Evolutionary conservation across 1,140 invertebrate species (phyloP), one percentile per base, ranked within the genome.

Genomic region (Hyles euphorbiae): DNA sequence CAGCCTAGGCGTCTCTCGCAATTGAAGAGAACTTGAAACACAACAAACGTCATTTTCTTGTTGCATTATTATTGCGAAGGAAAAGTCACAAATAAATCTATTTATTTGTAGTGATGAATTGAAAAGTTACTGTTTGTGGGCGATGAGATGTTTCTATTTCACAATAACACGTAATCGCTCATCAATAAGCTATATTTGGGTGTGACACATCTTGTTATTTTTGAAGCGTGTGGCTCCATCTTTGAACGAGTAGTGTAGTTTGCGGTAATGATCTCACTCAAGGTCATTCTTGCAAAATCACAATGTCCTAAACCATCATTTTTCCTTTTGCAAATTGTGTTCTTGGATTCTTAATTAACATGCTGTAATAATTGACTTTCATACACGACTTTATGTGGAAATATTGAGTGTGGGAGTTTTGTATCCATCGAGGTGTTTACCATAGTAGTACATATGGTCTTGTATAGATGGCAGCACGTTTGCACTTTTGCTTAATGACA

Each of bases 31-130:
- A 72, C 72, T 67, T 74, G 68, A 75, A 79, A 75, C 62, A 72
- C 58, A 77, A 70, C 71, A 81, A 81, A 85, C 71, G 80, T 84
- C 81, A 83, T 79, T 79, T 87, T 84, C 72, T 80, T 76, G 64
- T 78, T 82, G 76, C 78, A 78, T 71, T 85, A 78, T 64, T 76
- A 82, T 79, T 82, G 74, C 76, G 63, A 76, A 78, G 67, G 67
- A 74, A 84, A 84, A 78, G 65, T 67, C 56, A 58, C 57, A 70
- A 73, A 68, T 75, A 76, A 73, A 74, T 65, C 53, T 67, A 65
- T 74, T 76, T 61, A 52, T 63, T 58, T 22, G 58, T 61, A 67
- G 52, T 74, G 73, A 86, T 86, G 83, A 86, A 81, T 86, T 79
- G 74, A 69, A 81, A 86, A 69, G 65, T 63, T 48, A 64, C 36